Percentiles rank a stretch among this genome's conserved stretches.
phyloP scores from a whole-genome alignment of 2,113 vertebrate genomes.

The Apeltes quadracus region DNA sequence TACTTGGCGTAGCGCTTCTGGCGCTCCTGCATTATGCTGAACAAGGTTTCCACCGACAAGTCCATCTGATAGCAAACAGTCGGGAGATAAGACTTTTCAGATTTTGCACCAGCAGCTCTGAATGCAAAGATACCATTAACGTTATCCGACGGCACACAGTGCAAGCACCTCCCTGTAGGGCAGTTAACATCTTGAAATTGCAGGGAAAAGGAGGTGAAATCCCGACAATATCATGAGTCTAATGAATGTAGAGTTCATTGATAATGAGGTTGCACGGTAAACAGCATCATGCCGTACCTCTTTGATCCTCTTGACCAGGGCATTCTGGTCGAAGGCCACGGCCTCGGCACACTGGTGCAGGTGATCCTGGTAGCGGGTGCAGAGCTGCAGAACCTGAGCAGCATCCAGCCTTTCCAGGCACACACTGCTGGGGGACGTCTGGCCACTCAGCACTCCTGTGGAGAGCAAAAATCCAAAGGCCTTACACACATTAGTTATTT shows the following conservation, averaged over 20 bases:
- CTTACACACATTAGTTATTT: too few species aligned
- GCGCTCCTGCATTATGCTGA: slow-evolving; percentile 96
- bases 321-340: slow-evolving; percentile 97
- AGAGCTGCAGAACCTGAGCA: slow-evolving; percentile 93
- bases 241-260: background rate
- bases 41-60: slow-evolving; percentile 91
- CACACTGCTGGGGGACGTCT: slow-evolving; percentile 88
- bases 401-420: slow-evolving; percentile 92
- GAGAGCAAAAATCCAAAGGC: background rate
- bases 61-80: slow-evolving; percentile 86
- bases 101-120: background rate
- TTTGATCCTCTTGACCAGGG: slow-evolving; percentile 94
- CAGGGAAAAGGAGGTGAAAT: background rate
- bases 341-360: slow-evolving; percentile 97
- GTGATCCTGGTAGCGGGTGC: slow-evolving; percentile 93
- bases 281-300: slow-evolving; percentile 81
- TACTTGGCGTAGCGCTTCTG: slow-evolving; percentile 98
- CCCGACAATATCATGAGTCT: background rate
- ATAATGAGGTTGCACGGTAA: background rate
- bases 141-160: background rate
- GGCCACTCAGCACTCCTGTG: slow-evolving; percentile 91
- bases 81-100: background rate
- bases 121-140: background rate
- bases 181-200: background rate
- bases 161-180: too few species aligned